Evolutionary conservation across 2,797 vertebrate genomes (phyloP), one percentile per base, ranked within the genome.

Genomic region (Huso huso): DNA sequence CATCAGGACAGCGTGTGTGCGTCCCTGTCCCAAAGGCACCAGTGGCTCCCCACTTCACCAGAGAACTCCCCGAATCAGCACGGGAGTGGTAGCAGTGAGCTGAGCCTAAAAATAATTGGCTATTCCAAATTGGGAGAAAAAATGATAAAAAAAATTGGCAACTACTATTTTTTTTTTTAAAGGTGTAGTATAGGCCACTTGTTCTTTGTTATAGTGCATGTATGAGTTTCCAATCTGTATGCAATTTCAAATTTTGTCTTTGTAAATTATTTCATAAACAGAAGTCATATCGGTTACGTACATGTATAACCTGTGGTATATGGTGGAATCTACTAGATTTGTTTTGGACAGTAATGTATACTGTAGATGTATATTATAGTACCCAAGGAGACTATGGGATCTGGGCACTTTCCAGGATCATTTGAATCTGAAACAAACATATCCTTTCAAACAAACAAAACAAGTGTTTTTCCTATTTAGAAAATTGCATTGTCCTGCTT

Each of bases 241-340:
- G 62, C 49, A 63, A 51, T 63, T 62, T 63, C 12, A 63, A 58
- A 58, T 58, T 58, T n/a, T n/a, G 11, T 58, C 55, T 49, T 37
- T 55, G 37, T 13, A 57, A 66, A 59, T 49, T 37, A 49, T 66
- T 66, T 48, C 11, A 6, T 59, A 66, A 66, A 66, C 65, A 48
- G 55, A 66, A 66, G 65, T 52, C 48, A 59, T 66, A 66, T 66
- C 23, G 59, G 48, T 58, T 66, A 49, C 48, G 57, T 66, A 58
- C 12, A 48, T 6, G 55, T 49, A 66, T 59, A 48, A 10, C 65
- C 65, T 59, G 48, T 55, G 12, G 55, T n/a, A 37, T 48, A 66
- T 66, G 48, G 15, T 66, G n/a, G 10, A 9, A 66, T 59, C 53
- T 49, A 37, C 48, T 66, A 49, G 37, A 59, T 50, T 66, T 48